Base-by-base conservation (phyloP, 2,113 vertebrate species). In the Bagarius yarrelli region DNA sequence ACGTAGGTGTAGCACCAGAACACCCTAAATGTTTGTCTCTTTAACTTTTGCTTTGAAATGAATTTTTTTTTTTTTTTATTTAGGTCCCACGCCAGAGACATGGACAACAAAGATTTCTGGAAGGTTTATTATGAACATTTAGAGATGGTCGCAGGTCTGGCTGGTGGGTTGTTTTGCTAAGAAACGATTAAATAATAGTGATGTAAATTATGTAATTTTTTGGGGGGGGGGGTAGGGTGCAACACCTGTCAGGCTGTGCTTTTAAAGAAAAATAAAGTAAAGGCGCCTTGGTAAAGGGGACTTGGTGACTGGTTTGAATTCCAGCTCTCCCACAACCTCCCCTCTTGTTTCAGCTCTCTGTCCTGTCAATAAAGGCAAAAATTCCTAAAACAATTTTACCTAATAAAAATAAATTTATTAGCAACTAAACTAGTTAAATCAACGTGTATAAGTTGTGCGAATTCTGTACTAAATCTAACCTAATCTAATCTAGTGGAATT, bases 61-160 rank as follows among this genome's bases (percentile, higher is more conserved):
- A 23, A 81, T 16, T 5, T 3, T 11, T 30, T 59, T 73, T 66
- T 14, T 44, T 83, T 47, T 88, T 87, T 12, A 84, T 2, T 85
- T 92, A 99, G 97, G 88, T 96, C 91, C 80, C 92, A 98, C 85
- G 96, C 98, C 79, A 94, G 90, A 87, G 96, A 93, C 84, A 97
- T 99, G 98, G 96, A 96, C 87, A 99, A 95, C 87, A 98, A 95
- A 83, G 93, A 93, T 16, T 99, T 99, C 90, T 99, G 98, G 98
- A 94, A 88, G 64, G 92, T 99, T 77, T 97, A 92, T 78, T 89
- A 94, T 90, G 95, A 98, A 79, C 95, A 97, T 85, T 90, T 99
- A 87, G 95, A 97, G 85, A 94, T 93, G 88, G 95, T 96, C 85
- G 96, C 96, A 4, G 83, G 81, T n/a, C 75, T 93, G 16, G 88